Conservation (phyloP, 2,797 vertebrate species). For the Coranthus polyacanthus region DNA sequence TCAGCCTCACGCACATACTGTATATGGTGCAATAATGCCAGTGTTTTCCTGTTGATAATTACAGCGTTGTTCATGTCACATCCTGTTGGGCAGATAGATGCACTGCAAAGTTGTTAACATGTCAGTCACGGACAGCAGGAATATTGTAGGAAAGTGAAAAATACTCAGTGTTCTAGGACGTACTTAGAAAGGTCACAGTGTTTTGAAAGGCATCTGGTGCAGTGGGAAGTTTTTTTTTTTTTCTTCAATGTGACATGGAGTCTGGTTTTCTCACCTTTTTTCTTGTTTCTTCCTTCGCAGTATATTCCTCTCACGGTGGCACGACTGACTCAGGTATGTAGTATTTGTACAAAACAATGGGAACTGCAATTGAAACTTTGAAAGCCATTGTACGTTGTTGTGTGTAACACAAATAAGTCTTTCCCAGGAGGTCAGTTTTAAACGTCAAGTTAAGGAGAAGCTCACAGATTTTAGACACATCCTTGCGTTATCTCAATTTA, state of each 20-base stretch:
- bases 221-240: conserved; percentile 29
- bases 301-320: conserved; percentile 37
- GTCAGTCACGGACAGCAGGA: conserved; percentile 62
- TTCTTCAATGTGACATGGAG: conserved; percentile 71
- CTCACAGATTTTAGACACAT: neutral
- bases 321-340: conserved; percentile 63
- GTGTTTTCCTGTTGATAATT: conserved; percentile 77
- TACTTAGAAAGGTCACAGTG: conserved; percentile 53
- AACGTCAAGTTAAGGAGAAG: neutral
- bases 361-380: conserved; percentile 11
- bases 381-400: conserved; percentile 1
- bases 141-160: conserved; percentile 37
- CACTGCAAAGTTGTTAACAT: conserved; percentile 50
- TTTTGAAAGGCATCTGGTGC: conserved; percentile 49
- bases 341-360: conserved; percentile 11
- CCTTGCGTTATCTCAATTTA: neutral
- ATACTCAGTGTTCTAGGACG: conserved; percentile 39
- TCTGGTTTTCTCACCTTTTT: conserved; percentile 60
- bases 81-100: conserved; percentile 64
- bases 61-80: conserved; percentile 36
- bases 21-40: conserved; percentile 32
- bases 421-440: neutral
- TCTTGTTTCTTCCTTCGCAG: conserved; percentile 48
- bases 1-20: conserved; percentile 53
- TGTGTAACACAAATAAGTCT: conserved; percentile 2